Conservation (phyloP, 2,888 invertebrate species). For the Notodonta dromedarius region DNA sequence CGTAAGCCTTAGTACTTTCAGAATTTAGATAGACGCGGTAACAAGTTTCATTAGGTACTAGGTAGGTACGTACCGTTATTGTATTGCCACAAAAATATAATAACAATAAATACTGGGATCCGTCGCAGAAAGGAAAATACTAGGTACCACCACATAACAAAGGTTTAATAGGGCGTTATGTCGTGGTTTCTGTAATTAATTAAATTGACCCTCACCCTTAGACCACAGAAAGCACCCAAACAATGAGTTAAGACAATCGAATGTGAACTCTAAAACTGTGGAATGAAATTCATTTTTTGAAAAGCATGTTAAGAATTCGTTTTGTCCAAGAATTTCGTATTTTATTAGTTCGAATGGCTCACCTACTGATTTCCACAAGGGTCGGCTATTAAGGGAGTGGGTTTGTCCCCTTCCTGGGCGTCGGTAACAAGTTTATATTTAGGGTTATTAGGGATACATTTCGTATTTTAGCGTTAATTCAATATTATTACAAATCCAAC, state of each 20-base stretch:
- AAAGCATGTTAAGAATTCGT: constrained; percentile 41
- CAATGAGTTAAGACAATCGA: constrained; percentile 38
- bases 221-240: constrained; percentile 55
- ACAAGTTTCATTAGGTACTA: too few relatives aligned
- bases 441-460: constrained; percentile 40
- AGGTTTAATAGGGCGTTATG: constrained; percentile 70
- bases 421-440: constrained; percentile 57
- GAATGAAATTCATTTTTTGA: constrained; percentile 46
- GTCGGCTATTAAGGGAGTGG: constrained; percentile 57
- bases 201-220: constrained; percentile 72
- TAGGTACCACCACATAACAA: constrained; percentile 56
- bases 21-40: too few relatives aligned
- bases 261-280: constrained; percentile 53
- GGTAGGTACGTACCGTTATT: too few relatives aligned
- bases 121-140: constrained; percentile 57
- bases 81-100: constrained; percentile 36
- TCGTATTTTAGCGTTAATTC: constrained; percentile 38
- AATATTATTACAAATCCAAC: constrained; percentile 28
- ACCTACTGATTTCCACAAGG: constrained; percentile 67
- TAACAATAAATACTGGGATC: constrained; percentile 52
- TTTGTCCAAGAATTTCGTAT: constrained; percentile 64
- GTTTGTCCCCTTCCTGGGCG: constrained; percentile 53
- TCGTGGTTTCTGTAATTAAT: constrained; percentile 73
- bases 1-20: too few relatives aligned
- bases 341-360: constrained; percentile 64